These are phyloP conservation scores for Proisotoma minuta DNA, from an alignment of 2,888 invertebrate species.

Conservation along the genomic window DNA sequence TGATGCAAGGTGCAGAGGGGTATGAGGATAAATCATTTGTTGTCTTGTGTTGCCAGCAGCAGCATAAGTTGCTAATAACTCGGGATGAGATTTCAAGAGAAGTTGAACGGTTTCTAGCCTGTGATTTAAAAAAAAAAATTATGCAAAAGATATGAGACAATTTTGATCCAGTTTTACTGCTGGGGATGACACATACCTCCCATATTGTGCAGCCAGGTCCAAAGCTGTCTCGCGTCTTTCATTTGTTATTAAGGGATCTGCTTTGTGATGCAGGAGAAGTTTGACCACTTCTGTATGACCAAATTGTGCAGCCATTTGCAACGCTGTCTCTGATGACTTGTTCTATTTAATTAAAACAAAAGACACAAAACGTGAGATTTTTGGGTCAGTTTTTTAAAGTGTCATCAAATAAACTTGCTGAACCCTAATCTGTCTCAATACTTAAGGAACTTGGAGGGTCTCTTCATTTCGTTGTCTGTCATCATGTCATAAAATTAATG, in stretches of 20 bases:
- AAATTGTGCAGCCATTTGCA: constrained; percentile 89
- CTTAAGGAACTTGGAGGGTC: too few species aligned
- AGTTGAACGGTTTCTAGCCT: constrained; percentile 83
- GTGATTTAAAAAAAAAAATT: too few species aligned
- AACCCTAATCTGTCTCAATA: too few species aligned
- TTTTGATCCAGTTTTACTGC: neutral
- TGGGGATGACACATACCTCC: constrained; percentile 57
- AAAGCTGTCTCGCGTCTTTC: constrained; percentile 72
- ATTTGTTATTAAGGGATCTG: constrained; percentile 83
- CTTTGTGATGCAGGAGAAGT: constrained; percentile 74
- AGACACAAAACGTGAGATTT: too few species aligned
- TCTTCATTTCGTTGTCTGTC: too few species aligned
- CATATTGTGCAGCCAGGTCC: constrained; percentile 90
- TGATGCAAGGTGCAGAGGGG: constrained; percentile 88
- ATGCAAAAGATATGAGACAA: neutral
- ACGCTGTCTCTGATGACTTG: constrained; percentile 82
- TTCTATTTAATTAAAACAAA: too few species aligned
- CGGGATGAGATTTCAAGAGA: constrained; percentile 76
- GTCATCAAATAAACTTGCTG: too few species aligned
- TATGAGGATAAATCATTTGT: constrained; percentile 61
- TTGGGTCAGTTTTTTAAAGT: too few species aligned
- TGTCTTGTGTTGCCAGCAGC: constrained; percentile 40
- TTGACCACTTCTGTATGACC: constrained; percentile 81
- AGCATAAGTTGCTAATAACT: constrained; percentile 61
- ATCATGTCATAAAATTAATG: neutral